Evolutionary conservation across 2,797 vertebrate species (phyloP), one percentile per base, ranked within the genome.

Genomic region (Tangara arthus): DNA sequence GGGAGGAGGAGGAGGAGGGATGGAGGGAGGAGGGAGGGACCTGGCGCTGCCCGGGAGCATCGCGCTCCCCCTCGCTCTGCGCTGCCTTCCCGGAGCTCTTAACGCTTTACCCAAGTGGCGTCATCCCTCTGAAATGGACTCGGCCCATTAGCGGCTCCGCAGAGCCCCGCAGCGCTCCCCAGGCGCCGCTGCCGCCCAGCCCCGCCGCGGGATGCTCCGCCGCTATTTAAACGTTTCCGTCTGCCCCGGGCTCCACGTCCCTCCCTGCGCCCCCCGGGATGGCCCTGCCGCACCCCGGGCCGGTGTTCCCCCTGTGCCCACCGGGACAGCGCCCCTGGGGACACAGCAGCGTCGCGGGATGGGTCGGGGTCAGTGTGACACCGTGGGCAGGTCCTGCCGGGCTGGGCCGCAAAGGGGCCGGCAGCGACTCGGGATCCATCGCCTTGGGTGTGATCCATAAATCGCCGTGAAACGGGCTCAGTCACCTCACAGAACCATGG

Each of bases 41-140:
- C 82, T 83, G 63, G 75, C 39, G 96, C 95, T 94, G 90, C 97
- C 93, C 94, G 86, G 80, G 95, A 87, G 78, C 94, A 96, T 96
- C 90, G 75, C 87, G 87, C 92, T 77, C 73, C 69, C 87, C 66
- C 91, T 64, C 87, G 30, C 87, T 83, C 89, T 73, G 88, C 63
- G 76, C 73, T 95, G 95, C 95, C 94, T 97, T 97, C 97, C 97
- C 97, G 97, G 97, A 97, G 96, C 97, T 97, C 97, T 97, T 98
- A 97, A 97, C 96, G 98, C 97, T 96, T 98, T 89, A 95, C 97
- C 98, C 97, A 97, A 98, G 98, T 98, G 98, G 98, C 98, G 98
- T 98, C 98, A 98, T 98, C 97, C 97, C 94, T 97, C 97, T 97
- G 98, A 98, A 98, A 98, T 97, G 95, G 97, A 98, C 98, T 98